Evolutionary conservation across 2,797 vertebrate species (phyloP), one percentile per base, ranked within the genome.

Genomic region (Danio tinwini): DNA sequence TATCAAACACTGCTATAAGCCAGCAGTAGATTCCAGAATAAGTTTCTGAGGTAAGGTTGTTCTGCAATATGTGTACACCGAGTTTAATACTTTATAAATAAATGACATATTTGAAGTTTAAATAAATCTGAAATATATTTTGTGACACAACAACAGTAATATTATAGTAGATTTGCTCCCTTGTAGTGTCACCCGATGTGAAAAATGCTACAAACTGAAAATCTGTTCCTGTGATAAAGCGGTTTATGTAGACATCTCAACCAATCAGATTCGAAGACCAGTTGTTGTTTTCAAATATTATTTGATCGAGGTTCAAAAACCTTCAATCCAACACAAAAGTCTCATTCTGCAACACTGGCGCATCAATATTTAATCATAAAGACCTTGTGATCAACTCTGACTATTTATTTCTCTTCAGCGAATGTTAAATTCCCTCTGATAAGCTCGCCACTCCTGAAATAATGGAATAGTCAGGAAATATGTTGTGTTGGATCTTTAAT

Each of bases 301-400:
- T 74, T 71, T 70, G 21, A 73, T 82, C 62, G 76, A 70, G 74
- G 55, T 68, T 14, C 42, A 47, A 74, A 74, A 19, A 67, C 83
- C 83, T 86, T 84, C 74, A 81, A 72, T 62, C 75, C 78, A 73
- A 58, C 47, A 78, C 50, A 77, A 11, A 16, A 55, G 77, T 81
- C 79, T 79, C 53, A 52, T 64, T 61, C 29, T 71, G 63, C 74
- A 78, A 83, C 67, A 77, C 19, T 62, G 61, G 49, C 52, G 49
- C 67, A 80, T 79, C 14, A 81, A 84, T 83, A 82, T 84, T 84
- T 81, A 53, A 84, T 84, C 78, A 52, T 61, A 76, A 50, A 70
- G 74, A 83, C 76, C 81, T 84, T 83, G 81, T 63, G 72, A 42
- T 78, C 45, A 65, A 50, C 47, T 14, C 64, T 76, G 62, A 77